Conservation (phyloP, 2,888 invertebrate species). For the Drosophila austrosaltans region DNA sequence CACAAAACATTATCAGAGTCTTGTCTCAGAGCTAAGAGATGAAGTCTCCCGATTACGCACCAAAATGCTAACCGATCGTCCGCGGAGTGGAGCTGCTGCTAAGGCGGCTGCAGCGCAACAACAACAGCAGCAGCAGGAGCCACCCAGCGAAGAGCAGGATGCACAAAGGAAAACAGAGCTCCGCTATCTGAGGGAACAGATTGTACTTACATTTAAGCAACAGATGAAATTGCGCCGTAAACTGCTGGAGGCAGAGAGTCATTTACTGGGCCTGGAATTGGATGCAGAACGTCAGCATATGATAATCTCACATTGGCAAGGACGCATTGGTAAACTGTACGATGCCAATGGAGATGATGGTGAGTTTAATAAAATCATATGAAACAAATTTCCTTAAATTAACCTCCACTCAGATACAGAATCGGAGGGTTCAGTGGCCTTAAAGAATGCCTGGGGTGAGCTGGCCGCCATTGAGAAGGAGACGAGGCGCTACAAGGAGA, state of each 20-base stretch:
- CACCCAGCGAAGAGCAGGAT: conserved; percentile 82
- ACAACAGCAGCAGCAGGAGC: conserved; percentile 46
- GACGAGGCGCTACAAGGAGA: conserved; percentile 90
- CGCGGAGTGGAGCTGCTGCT: conserved; percentile 84
- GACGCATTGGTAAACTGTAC: conserved; percentile 88
- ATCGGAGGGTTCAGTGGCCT: conserved; percentile 83
- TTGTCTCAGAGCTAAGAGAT: conserved; percentile 86
- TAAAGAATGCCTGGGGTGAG: conserved; percentile 93
- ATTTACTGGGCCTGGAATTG: conserved; percentile 92
- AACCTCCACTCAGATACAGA: conserved; percentile 75
- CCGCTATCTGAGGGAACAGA: conserved; percentile 90
- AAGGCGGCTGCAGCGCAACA: conserved; percentile 45
- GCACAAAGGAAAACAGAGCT: conserved; percentile 85
- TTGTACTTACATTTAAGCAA: conserved; percentile 94
- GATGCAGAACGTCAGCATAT: conserved; percentile 95
- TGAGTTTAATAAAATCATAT: conserved; percentile 33
- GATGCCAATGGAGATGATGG: conserved; percentile 82
- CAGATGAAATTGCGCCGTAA: conserved; percentile 95
- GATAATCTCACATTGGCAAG: conserved; percentile 94
- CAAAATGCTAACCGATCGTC: conserved; percentile 90
- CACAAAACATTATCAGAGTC: conserved; percentile 83
- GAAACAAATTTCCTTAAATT: background rate
- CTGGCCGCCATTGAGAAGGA: conserved; percentile 93
- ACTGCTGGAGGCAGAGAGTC: conserved; percentile 95
- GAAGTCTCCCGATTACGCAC: conserved; percentile 91